These are phyloP conservation scores for Drosophila pseudotakahashii DNA, from an alignment of 2,888 invertebrate genomes.

Conservation along the genomic window DNA sequence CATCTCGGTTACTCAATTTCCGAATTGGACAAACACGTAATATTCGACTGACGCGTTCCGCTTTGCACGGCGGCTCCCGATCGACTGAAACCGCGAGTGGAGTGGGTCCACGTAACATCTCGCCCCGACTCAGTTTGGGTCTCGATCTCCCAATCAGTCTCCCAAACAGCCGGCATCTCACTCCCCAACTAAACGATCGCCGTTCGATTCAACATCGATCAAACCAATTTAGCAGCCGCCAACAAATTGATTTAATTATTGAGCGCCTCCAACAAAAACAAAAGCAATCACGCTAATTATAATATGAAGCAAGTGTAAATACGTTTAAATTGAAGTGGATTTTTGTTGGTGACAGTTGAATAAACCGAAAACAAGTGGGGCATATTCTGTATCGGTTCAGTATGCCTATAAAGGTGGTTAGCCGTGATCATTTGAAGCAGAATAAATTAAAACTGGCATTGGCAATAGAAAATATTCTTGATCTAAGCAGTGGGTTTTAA, in stretches of 20 bases:
- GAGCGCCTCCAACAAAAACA: constrained; percentile 1
- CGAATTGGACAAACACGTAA: constrained; percentile 5
- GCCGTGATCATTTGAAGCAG: neutral
- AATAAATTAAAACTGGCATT: neutral
- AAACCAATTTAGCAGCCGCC: constrained; percentile 15
- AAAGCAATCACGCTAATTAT: constrained; percentile 4
- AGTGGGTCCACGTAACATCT: constrained; percentile 32
- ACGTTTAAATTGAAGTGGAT: neutral
- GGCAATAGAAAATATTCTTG: neutral
- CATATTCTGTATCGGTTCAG: neutral
- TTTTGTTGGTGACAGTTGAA: constrained; percentile 20
- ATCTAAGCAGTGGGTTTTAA: neutral
- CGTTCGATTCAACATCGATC: constrained; percentile 5
- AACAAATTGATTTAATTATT: constrained; percentile 9
- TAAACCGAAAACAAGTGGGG: neutral
- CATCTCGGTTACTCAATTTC: constrained; percentile 48
- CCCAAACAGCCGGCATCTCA: neutral
- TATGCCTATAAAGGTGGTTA: constrained; percentile 1
- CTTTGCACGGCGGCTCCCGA: constrained; percentile 31
- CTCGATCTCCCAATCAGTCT: constrained; percentile 23
- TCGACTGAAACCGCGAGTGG: constrained; percentile 45
- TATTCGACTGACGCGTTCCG: constrained; percentile 37
- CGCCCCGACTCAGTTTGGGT: constrained; percentile 27
- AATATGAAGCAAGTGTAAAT: constrained; percentile 10
- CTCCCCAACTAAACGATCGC: constrained; percentile 6